A percentile compares a stretch with the other conserved stretches of the same genome.
These are phyloP conservation scores for Bhutanitis thaidina DNA, from an alignment of 2,888 invertebrate species.

Conservation along the genomic window DNA sequence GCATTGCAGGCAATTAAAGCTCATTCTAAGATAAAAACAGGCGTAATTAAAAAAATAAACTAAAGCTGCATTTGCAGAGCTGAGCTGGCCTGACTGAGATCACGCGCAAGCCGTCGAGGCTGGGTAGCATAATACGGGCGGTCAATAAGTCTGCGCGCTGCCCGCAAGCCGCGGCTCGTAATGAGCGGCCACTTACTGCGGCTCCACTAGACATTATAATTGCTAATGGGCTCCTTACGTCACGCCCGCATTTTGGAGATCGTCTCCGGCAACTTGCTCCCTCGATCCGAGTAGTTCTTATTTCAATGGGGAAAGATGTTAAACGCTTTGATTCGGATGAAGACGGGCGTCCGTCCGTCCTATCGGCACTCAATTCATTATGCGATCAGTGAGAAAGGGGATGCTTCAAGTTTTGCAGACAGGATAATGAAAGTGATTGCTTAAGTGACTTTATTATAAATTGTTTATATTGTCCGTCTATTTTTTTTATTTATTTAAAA, in stretches of 20 bases:
- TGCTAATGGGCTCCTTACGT: slow-evolving; percentile 53
- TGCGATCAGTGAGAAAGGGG: slow-evolving; percentile 36
- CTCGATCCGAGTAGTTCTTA: slow-evolving; percentile 13
- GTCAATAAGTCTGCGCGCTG: slow-evolving; percentile 5
- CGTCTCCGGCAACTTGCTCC: slow-evolving; percentile 17
- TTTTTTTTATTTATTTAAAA: too few species aligned
- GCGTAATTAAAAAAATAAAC: too few species aligned
- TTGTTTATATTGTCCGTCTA: too few species aligned
- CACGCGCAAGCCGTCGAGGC: neutral
- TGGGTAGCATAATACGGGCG: neutral
- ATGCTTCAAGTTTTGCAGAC: neutral
- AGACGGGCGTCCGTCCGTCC: slow-evolving; percentile 30
- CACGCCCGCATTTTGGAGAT: slow-evolving; percentile 44
- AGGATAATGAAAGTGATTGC: neutral
- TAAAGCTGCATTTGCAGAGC: too few species aligned
- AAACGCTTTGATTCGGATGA: slow-evolving; percentile 12
- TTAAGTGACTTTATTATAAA: neutral
- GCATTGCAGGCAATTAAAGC: too few species aligned
- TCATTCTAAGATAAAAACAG: too few species aligned
- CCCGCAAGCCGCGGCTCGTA: slow-evolving; percentile 28
- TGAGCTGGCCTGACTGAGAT: too few species aligned
- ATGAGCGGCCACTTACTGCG: slow-evolving; percentile 62
- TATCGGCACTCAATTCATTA: slow-evolving; percentile 42
- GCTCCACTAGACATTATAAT: slow-evolving; percentile 64
- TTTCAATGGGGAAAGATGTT: slow-evolving; percentile 20